These are phyloP conservation scores for Cryptocephalus primarius DNA, from an alignment of 2,888 invertebrate species.

Conservation along the genomic window DNA sequence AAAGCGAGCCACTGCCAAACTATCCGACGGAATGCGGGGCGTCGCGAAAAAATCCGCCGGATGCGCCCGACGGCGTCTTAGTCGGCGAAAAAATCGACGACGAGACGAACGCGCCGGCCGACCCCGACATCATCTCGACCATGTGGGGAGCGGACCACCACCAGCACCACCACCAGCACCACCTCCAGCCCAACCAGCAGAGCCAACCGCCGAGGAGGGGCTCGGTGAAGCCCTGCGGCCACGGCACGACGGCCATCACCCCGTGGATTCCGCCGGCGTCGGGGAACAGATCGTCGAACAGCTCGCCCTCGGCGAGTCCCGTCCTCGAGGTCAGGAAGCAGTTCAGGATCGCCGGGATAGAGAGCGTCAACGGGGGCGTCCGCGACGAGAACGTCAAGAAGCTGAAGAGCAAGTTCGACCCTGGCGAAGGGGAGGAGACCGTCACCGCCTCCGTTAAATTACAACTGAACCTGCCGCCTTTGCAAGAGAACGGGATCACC, in stretches of 20 bases:
- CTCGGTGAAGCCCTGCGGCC: slow-evolving; percentile 33
- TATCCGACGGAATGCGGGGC: slow-evolving; percentile 18
- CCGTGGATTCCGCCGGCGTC: slow-evolving; percentile 24
- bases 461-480: background rate
- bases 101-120: slow-evolving; percentile 18
- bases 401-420: background rate
- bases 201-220: background rate
- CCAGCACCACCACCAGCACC: too few relatives aligned
- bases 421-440: background rate
- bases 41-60: slow-evolving; percentile 22
- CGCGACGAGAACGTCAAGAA: background rate
- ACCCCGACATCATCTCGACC: slow-evolving; percentile 11
- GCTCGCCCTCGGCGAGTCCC: slow-evolving; percentile 31
- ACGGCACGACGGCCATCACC: slow-evolving; percentile 32
- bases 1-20: slow-evolving; percentile 21
- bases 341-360: slow-evolving; percentile 12
- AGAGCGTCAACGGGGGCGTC: slow-evolving; percentile 1
- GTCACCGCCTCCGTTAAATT: background rate
- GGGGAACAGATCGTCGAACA: slow-evolving; percentile 16
- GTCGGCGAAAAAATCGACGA: slow-evolving; percentile 19
- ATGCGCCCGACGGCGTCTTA: slow-evolving; percentile 21
- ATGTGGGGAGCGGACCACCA: slow-evolving; percentile 4
- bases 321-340: slow-evolving; percentile 24
- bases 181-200: too few relatives aligned
- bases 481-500: background rate